These are phyloP conservation scores for Poeciliopsis retropinna DNA, from an alignment of 2,113 vertebrate genomes.

Conservation along the genomic window DNA sequence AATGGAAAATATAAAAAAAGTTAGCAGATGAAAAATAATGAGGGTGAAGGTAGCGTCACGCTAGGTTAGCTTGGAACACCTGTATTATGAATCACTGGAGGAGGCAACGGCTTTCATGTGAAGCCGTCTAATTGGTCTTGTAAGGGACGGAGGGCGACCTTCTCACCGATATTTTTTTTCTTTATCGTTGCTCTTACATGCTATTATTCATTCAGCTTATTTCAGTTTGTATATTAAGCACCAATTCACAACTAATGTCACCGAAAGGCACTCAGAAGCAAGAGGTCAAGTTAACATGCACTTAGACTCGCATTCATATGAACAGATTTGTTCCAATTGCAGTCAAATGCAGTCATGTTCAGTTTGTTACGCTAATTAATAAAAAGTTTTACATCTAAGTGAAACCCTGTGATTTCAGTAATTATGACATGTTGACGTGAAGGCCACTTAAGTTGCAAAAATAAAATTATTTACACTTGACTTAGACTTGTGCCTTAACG, in stretches of 20 bases:
- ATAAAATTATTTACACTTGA: no score
- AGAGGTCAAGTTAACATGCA: background rate
- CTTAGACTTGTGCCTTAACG: no score
- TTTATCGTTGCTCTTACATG: no score
- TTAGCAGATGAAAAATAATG: constrained; percentile 18
- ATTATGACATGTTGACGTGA: no score
- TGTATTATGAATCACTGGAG: background rate
- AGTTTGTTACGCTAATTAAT: background rate
- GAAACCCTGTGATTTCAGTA: background rate
- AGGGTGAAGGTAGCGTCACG: background rate
- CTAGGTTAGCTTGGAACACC: background rate
- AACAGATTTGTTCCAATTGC: background rate
- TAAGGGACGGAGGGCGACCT: background rate
- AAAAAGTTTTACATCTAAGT: background rate
- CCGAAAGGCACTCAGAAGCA: background rate
- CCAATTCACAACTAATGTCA: background rate
- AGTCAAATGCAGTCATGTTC: background rate
- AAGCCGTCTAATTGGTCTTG: background rate
- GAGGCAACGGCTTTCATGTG: background rate
- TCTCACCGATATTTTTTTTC: background rate
- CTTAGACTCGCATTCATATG: background rate
- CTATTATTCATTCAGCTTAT: background rate
- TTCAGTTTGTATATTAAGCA: background rate
- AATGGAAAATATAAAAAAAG: constrained; percentile 19
- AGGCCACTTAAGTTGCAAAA: no score